Base-by-base conservation (phyloP, 2,888 invertebrate genomes). In the Lithodes maja region DNA sequence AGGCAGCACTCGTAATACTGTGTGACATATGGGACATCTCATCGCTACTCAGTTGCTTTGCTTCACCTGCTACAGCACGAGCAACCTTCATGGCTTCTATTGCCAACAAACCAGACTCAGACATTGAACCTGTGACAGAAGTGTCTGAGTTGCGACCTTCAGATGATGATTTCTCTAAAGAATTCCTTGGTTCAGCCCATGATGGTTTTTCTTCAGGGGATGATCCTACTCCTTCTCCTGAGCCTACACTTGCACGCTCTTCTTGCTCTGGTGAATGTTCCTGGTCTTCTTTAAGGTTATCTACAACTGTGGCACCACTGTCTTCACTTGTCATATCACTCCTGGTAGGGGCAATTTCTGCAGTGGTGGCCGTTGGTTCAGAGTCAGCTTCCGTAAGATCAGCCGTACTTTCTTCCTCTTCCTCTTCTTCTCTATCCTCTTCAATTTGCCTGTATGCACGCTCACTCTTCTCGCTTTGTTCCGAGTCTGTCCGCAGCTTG, bases 381-480 rank as follows among this genome's bases (percentile, higher is more conserved):
- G 89, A 89, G 78, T 89, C 88, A 69, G 83, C 83, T 17, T 33
- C 71, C 12, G 69, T 83, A 2, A 85, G 83, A 54, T 88, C 88
- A 1, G 81, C 82, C 15, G 77, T 79, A 53, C 78, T 79, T 52
- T 78, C 81, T n/a, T 87, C 87, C 9, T 80, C 69, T 69, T 83
- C 69, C 12, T 83, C 74, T 9, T 87, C 87, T 17, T 68, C 53
- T 49, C 83, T 83, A 17, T 82, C 82, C 54, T 89, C 89, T 61
- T 89, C 81, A 50, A 87, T 79, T 17, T 85, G 88, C 49, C 61
- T 80, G 61, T 84, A 68, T 71, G 79, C 78, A 49, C 75, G 77
- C 33, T 89, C 85, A 89, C 80, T 91, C 89, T 91, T 91, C 83
- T 91, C 91, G 85, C 84, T 91, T 55, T 91, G 90, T 52, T 91